A percentile compares a stretch with the other conserved stretches of the same genome.
Conservation (phyloP, 2,888 invertebrate genomes). For the Euspilapteryx auroguttella region DNA sequence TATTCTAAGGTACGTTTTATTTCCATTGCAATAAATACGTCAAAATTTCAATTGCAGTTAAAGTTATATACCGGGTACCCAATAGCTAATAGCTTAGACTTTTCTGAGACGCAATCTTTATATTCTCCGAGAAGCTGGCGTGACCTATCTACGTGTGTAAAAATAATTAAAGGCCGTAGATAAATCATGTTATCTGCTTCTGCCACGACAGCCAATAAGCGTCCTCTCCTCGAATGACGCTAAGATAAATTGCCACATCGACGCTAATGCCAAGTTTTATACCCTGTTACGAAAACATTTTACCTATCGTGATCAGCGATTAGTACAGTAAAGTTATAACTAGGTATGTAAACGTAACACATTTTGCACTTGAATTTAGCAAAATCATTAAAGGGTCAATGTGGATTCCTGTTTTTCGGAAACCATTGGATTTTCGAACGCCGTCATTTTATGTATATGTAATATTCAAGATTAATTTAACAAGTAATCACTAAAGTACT, state of each 20-base stretch:
- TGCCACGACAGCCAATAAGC: conserved; percentile 2
- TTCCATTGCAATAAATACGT: too few species aligned
- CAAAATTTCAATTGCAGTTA: too few species aligned
- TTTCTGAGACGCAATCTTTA: too few species aligned
- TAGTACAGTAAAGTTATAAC: background rate
- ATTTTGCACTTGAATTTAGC: too few species aligned
- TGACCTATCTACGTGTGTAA: background rate
- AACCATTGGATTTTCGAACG: background rate
- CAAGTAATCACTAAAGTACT: too few species aligned
- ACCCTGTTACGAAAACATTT: conserved; percentile 1
- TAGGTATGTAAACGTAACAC: too few species aligned
- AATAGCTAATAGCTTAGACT: too few species aligned
- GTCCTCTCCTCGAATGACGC: background rate
- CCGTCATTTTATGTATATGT: background rate
- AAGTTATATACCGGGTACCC: too few species aligned
- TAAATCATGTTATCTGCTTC: conserved; percentile 1
- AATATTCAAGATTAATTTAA: background rate
- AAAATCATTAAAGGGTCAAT: too few species aligned
- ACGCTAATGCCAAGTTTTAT: conserved; percentile 1
- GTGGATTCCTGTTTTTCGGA: too few species aligned
- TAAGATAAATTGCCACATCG: conserved; percentile 2
- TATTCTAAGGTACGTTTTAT: too few species aligned
- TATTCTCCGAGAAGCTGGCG: too few species aligned
- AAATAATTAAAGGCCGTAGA: background rate
- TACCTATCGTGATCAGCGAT: background rate